Evolutionary conservation across 2,113 vertebrate species (phyloP).

Genomic region (Anarhynchus alexandrinus): DNA sequence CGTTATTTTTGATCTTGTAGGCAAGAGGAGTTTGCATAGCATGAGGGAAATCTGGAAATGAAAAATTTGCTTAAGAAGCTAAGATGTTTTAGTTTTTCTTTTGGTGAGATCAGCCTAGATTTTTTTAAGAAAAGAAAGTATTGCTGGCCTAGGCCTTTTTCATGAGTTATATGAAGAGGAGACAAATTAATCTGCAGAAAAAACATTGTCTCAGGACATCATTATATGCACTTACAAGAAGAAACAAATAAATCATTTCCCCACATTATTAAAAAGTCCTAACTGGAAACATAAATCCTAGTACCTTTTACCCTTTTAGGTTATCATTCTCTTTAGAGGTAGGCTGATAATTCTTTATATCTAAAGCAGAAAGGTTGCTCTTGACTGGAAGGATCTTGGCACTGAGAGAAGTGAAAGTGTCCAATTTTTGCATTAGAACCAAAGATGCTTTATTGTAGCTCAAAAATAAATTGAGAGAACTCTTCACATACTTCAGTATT

Average conservation of each 20-base stretch:
- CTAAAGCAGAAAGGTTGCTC: background rate
- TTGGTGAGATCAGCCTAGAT: background rate
- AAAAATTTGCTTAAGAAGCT: background rate
- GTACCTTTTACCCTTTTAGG: background rate
- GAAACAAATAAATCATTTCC: slow-evolving; percentile 40
- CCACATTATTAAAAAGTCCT: slow-evolving; percentile 30
- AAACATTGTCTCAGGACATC: background rate
- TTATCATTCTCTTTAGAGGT: slow-evolving; percentile 44
- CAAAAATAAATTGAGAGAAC: background rate
- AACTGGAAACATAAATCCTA: slow-evolving; percentile 45
- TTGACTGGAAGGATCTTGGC: slow-evolving; percentile 19
- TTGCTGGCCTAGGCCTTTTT: background rate
- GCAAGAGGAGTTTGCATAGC: background rate
- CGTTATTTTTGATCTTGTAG: background rate
- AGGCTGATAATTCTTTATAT: slow-evolving; percentile 3
- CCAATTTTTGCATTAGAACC: slow-evolving; percentile 32
- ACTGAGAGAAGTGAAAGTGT: background rate
- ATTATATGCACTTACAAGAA: background rate
- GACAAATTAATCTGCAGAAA: background rate
- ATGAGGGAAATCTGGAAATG: background rate
- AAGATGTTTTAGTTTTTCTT: background rate
- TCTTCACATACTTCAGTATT: background rate
- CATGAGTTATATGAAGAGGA: background rate
- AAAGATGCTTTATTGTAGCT: background rate
- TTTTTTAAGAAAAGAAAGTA: background rate